Base-by-base conservation (phyloP, 2,113 vertebrate genomes). In the Apeltes quadracus region DNA sequence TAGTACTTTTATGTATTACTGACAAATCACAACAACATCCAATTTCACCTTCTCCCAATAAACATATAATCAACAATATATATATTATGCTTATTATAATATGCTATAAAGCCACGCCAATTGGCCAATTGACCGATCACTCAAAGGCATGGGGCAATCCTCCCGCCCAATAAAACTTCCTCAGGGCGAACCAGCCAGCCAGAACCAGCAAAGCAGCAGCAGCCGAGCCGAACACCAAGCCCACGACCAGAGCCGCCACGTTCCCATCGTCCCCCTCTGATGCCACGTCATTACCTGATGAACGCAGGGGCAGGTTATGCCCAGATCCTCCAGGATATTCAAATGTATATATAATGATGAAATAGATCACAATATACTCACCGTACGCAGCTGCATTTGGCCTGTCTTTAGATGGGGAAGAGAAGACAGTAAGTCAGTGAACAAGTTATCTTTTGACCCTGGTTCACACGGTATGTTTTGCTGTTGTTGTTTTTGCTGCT, bases 121-220 rank as follows among this genome's bases (percentile, higher is more conserved):
- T 54, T 72, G 48, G 23, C 18, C 2, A 12, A 23, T 23, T 39
- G 12, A 55, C 53, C n/a, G 22, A 22, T 84, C 75, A 87, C 64
- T 78, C 36, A 59, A 88, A 85, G 25, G 61, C 4, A 1, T 16
- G 74, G 64, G 58, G 53, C 44, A 78, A 38, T 29, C 70, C 68
- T 55, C 75, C 76, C 0, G 3, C 15, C 65, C 57, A 87, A 55
- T 80, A 79, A 77, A 75, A 84, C 70, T 83, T 92, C 85, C 91
- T 93, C 41, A 94, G 25, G 38, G 72, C 32, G 13, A 92, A 90
- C 89, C 93, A 94, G 66, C 84, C 82, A 22, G 81, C 91, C 29
- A 92, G 71, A 32, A 91, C 83, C 54, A 92, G 61, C 34, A 89
- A 2, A 36, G 57, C 78, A 16, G 77, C 84, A 20, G 84, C 89